Evolutionary conservation across 2,113 vertebrate genomes (phyloP), one percentile per base, ranked within the genome.

Genomic region (Jacana jacana): DNA sequence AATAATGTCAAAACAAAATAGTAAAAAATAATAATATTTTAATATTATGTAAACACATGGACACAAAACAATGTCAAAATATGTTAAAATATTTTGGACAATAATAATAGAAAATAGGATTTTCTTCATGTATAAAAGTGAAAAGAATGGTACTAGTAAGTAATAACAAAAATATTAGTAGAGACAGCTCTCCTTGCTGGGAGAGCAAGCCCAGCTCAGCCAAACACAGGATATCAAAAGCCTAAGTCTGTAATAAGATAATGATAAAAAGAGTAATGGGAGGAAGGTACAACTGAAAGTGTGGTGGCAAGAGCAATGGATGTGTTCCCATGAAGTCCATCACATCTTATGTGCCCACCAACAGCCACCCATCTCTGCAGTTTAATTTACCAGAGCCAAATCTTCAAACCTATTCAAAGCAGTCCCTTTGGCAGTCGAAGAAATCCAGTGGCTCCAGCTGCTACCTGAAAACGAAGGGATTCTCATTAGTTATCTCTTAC

Each of bases 321-420:
- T 79, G 73, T 79, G 54, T 86, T 96, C 97, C 97, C 88, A 95
- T 97, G 95, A 93, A 92, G 84, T 94, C 95, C 95, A 94, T 96
- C 93, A 93, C 77, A 86, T 20, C 88, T 73, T 69, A 81, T 70
- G 60, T 83, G 93, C 92, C 97, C 93, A 95, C 73, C 95, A 94
- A 96, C 80, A 88, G 93, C 48, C 97, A 82, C 24, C 90, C 92
- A 97, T 97, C 96, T 98, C 71, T 96, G 96, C 89, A 95, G 94
- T 93, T 96, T 37, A 93, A 91, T 92, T 95, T 76, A 96, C 88
- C 97, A 95, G 86, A 97, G 97, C 94, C 83, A 96, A 93, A 94
- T 97, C 98, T 98, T 98, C 98, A 98, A 97, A 98, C 98, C 98
- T 98, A 98, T 77, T 94, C 94, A 95, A 82, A 88, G 97, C 76